phyloP scores from a whole-genome alignment of 2,113 vertebrate genomes.

The Jacana jacana region DNA sequence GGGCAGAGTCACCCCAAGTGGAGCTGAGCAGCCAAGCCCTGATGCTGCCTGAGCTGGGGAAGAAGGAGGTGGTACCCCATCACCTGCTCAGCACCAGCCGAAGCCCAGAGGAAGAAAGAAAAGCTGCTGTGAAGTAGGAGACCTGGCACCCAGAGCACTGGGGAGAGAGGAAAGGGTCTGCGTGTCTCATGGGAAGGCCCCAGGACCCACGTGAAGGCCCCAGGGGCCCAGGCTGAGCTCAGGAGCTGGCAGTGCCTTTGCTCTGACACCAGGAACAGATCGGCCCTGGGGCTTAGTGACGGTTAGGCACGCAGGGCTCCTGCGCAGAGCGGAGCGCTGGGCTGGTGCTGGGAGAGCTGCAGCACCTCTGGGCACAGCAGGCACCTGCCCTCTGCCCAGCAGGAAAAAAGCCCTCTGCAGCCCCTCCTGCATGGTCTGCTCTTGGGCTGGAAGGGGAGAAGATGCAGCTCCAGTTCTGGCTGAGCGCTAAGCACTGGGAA shows the following conservation, averaged over 20 bases:
- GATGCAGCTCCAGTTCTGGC: not conserved
- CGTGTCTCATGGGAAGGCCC: not conserved
- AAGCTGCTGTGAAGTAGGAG: not conserved
- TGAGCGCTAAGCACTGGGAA: not conserved
- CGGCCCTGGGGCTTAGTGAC: not conserved
- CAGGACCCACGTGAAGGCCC: not conserved
- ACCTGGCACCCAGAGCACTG: fast-evolving
- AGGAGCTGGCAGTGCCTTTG: not conserved
- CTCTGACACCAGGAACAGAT: slow-evolving; percentile 4
- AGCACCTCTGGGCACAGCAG: not conserved
- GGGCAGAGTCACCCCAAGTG: not conserved
- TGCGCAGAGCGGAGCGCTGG: not conserved
- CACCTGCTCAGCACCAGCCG: not conserved
- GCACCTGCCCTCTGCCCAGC: not conserved
- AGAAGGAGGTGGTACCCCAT: not conserved
- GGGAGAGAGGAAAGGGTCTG: not conserved
- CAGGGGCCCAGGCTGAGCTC: not conserved
- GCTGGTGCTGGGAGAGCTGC: not conserved
- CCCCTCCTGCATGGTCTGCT: fast-evolving
- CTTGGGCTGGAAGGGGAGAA: not conserved
- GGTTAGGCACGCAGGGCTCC: fast-evolving
- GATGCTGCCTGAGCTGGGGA: not conserved
- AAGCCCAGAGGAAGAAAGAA: not conserved
- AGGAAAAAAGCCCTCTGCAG: not conserved
- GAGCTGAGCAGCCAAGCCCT: not conserved